Evolutionary conservation across 2,113 vertebrate species (phyloP).

Genomic region (Zootoca vivipara): DNA sequence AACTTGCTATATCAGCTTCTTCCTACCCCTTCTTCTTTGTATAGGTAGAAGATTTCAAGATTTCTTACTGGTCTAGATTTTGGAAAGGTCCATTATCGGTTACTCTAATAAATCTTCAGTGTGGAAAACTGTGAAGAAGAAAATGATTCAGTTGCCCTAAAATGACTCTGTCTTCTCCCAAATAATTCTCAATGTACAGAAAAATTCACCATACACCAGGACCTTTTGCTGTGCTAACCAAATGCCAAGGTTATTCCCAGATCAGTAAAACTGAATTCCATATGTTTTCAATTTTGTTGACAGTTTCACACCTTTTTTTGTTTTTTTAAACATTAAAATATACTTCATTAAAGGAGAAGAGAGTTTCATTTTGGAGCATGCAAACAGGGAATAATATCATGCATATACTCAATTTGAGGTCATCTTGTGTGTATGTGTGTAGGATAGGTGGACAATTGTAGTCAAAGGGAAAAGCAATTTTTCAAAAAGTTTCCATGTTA

Average conservation of each 20-base stretch:
- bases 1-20: neutral
- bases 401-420: neutral
- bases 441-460: neutral
- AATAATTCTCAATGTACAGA: neutral
- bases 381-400: neutral
- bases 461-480: neutral
- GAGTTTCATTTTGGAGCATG: neutral
- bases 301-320: neutral
- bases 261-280: neutral
- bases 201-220: neutral
- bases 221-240: neutral
- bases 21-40: neutral
- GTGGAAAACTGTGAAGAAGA: fast-evolving
- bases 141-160: neutral
- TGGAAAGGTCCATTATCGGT: neutral
- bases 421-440: no score
- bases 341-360: neutral
- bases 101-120: neutral
- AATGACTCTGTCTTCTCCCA: fast-evolving
- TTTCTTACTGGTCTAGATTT: neutral
- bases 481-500: no score
- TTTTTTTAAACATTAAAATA: neutral
- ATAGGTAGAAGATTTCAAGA: neutral
- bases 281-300: neutral
- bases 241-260: neutral